Base-by-base conservation (phyloP, 1,140 invertebrate genomes). In the Zaprionus nigranus region DNA sequence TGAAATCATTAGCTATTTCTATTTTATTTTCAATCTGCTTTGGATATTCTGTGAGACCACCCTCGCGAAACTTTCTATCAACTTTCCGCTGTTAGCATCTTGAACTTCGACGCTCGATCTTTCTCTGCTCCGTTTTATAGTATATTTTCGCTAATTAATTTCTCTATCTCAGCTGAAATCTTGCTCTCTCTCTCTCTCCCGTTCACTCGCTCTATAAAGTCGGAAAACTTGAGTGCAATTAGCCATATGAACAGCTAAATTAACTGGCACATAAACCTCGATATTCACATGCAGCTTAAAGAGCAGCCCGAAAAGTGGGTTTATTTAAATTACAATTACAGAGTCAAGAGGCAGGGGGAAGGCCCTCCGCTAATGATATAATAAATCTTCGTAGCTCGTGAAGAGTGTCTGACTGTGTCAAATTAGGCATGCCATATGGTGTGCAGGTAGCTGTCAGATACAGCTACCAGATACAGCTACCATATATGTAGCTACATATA, bases 161-260 rank as follows among this genome's bases (percentile, higher is more conserved):
- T 56, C 53, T 30, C 6, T 26, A 28, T 38, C 46, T 24, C 15
- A 9, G 6, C 54, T 51, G 43, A 38, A n/a, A n/a, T n/a, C n/a
- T n/a, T n/a, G n/a, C n/a, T 54, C 53, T 56, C 28, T 60, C 38
- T 70, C 24, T 51, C 28, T 64, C 20, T 66, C 28, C 34, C 28
- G 20, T 63, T 40, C 17, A 46, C 36, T 51, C 40, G 5, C 40
- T 38, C 11, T n/a, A 24, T 40, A 22, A 26, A 26, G 24, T 38
- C 22, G 63, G 62, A 71, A 86, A 69, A 65, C 46, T 46, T 56
- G 22, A 57, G 22, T 66, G 58, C 80, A 86, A 83, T 80, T 87
- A 83, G 77, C 63, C 80, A 78, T 77, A 78, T 68, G 76, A 87
- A 80, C 73, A 87, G 80, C 81, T 80, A 83, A 83, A 83, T 82